Base-by-base conservation (phyloP, 2,113 vertebrate species). In the Oryzias woworae region DNA sequence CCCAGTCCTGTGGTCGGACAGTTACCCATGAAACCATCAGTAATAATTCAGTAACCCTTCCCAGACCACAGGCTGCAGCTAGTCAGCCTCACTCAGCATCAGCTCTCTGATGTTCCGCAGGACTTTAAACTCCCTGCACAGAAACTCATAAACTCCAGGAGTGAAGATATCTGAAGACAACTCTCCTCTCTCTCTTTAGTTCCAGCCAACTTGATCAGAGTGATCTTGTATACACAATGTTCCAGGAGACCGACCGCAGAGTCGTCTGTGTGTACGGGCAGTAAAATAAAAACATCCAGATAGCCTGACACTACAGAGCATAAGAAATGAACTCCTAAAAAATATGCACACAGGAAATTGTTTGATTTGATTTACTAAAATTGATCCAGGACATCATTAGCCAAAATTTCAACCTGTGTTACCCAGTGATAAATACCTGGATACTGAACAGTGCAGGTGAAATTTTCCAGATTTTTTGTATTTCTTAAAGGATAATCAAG, bases 31-130 rank as follows among this genome's bases (percentile, higher is more conserved):
- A 88, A 92, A 92, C 89, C 86, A 87, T 92, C 86, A 90, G 90
- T 91, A 92, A 92, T 93, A 91, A 92, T 92, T 91, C 85, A 92
- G 91, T 88, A 91, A 92, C 86, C 86, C 84, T 88, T 87, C 82
- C 69, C 82, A 88, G 88, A 90, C 90, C 82, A 87, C 86, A 86
- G 72, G 85, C 67, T 84, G 71, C 74, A 80, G 78, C 80, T 79
- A 84, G 85, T 86, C 85, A 87, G 84, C 69, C 80, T 85, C 83
- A 83, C 83, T 91, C 85, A 86, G 82, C 85, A 77, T 88, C 84
- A 84, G 72, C 63, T 58, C 81, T 84, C 75, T 88, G 90, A 91
- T 24, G 88, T 88, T 84, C 77, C 73, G 81, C 84, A 80, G 84
- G 77, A 87, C 85, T 88, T 85, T 88, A 80, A 89, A 87, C 86